Base-by-base conservation (phyloP, 2,888 invertebrate species). In the Hartigia nigra region DNA sequence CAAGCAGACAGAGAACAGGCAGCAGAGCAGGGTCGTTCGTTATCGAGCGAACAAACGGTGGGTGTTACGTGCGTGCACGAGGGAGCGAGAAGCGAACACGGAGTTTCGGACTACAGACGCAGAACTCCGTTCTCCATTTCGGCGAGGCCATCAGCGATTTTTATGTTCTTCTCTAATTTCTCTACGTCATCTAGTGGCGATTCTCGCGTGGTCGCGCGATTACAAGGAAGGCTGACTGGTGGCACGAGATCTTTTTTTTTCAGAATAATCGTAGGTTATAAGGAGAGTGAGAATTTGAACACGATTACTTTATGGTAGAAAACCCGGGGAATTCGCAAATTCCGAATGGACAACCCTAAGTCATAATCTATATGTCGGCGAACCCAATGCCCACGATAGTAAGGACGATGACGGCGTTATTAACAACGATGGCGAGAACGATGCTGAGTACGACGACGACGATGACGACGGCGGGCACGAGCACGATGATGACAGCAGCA, bases 151-250 rank as follows among this genome's bases (percentile, higher is more conserved):
- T 55, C 23, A 55, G 23, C 31, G 72, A 12, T 72, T 72, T 72
- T 31, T 72, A n/a, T 34, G 31, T 72, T 72, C 31, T 69, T 4
- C 69, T 72, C 72, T 34, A 72, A 31, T 72, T 72, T 72, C 12
- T 72, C 31, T 72, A 72, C 72, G 12, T 72, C 31, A 32, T 72
- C 72, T 72, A 72, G 34, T 72, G 72, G 72, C 32, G 34, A 9
- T 31, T 72, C 72, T 72, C 72, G 72, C 32, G 72, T 23, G 55
- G 55, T 14, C 72, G 31, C 37, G 35, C 75, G 78, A 82, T 81
- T 55, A 55, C 55, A 55, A 55, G 55, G 81, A 81, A 84, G 87
- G 86, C 86, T 86, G 86, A 78, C 86, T 86, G 86, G 86, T 86
- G 86, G 86, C 82, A 77, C 76, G 75, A 74, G 31, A 34, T 36